A percentile compares a stretch with the other conserved stretches of the same genome.
Conservation (phyloP, 2,113 vertebrate genomes). For the Thalassarche chlororhynchos region DNA sequence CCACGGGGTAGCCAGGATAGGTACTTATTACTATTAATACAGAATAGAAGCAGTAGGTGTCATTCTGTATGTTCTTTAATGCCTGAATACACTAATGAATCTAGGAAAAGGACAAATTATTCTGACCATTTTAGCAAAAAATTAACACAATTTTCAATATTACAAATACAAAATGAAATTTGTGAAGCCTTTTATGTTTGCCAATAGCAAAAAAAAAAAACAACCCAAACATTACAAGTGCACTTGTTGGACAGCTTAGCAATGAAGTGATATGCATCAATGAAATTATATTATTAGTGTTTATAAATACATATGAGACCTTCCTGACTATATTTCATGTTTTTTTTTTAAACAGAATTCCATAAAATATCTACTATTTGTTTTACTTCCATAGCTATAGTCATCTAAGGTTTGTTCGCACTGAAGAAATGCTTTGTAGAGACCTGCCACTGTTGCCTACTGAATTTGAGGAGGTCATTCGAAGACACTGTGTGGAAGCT, state of each 20-base stretch:
- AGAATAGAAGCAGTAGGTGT: background rate
- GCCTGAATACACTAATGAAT: background rate
- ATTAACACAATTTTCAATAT: background rate
- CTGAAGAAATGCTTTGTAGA: conserved; percentile 72
- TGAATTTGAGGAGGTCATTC: conserved; percentile 76
- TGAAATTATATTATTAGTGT: background rate
- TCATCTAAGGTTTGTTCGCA: conserved; percentile 83
- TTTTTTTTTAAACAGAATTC: background rate
- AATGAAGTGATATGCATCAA: background rate
- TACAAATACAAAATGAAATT: background rate
- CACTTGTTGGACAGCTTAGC: background rate
- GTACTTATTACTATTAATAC: background rate
- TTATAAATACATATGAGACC: background rate
- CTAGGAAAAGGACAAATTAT: background rate
- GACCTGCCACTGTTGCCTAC: conserved; percentile 79
- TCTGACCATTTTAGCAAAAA: background rate
- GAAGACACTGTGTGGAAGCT: conserved; percentile 79
- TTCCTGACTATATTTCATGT: background rate
- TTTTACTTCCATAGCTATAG: conserved; percentile 74
- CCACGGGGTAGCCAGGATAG: background rate
- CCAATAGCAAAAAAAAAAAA: background rate
- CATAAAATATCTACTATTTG: background rate
- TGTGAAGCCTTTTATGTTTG: background rate
- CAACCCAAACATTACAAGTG: background rate
- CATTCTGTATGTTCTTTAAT: background rate